Evolutionary conservation across 1,140 invertebrate species (phyloP).

Genomic region (Aradophagus sp.): DNA sequence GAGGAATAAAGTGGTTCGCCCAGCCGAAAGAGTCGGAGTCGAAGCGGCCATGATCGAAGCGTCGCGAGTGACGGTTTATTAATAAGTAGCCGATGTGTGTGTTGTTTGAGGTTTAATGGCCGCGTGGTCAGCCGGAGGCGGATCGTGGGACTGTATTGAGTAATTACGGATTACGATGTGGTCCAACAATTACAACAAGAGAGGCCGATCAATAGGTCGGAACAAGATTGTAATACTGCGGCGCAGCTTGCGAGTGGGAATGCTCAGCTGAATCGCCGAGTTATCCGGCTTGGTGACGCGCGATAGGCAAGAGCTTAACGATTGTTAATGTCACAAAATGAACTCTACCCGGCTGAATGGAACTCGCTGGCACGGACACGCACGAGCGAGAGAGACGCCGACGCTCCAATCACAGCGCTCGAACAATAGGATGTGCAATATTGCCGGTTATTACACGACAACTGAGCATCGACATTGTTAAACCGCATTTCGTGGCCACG

Average conservation of each 20-base stretch:
- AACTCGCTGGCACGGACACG: conserved; percentile 48
- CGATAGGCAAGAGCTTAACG: conserved; percentile 49
- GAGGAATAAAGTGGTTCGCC: too few relatives aligned
- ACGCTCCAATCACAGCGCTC: conserved; percentile 46
- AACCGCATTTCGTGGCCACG: conserved; percentile 13
- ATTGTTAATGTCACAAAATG: conserved; percentile 55
- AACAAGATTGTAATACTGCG: conserved; percentile 15
- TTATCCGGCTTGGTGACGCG: conserved; percentile 48
- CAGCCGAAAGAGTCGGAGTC: too few relatives aligned
- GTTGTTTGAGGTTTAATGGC: background rate
- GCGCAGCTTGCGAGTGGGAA: conserved; percentile 17
- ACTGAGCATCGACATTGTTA: conserved; percentile 39
- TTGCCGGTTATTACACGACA: conserved; percentile 50
- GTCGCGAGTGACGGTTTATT: conserved; percentile 1
- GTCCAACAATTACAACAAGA: conserved; percentile 20
- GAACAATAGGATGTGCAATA: conserved; percentile 57
- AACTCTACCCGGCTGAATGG: conserved; percentile 38
- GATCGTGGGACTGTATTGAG: conserved; percentile 15
- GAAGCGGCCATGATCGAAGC: conserved; percentile 7
- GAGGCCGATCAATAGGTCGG: conserved; percentile 32
- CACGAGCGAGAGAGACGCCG: conserved; percentile 39
- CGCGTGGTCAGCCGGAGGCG: conserved; percentile 1
- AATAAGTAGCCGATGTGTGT: conserved; percentile 1
- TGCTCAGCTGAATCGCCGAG: conserved; percentile 29
- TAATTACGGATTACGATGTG: conserved; percentile 34